Evolutionary conservation across 2,888 invertebrate species (phyloP), one percentile per base, ranked within the genome.

Genomic region (Xestia sexstrigata): DNA sequence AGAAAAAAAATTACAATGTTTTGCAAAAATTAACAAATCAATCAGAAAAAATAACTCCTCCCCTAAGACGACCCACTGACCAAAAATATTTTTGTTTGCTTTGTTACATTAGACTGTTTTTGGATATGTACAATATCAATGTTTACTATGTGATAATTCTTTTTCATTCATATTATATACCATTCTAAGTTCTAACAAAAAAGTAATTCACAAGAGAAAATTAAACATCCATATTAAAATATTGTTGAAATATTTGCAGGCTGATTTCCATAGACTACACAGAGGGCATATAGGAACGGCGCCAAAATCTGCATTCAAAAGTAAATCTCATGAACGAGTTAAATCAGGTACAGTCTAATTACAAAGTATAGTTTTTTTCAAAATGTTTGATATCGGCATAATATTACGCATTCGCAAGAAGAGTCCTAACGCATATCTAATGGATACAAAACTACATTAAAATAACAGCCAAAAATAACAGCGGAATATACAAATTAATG

Each of bases 201-300:
- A 42, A 47, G 2, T n/a, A 20, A 26, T 47, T 62, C 5, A 42
- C 6, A 68, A 5, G 17, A n/a, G 30, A 30, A 60, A 58, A 13
- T 5, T 15, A 58, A 30, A 60, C 20, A 35, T 62, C 9, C 7
- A 7, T 42, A 69, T 55, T 52, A 23, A 58, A 35, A 60, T 47
- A 23, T 60, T 30, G 13, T 72, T 74, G 0, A 63, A 73, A 80
- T 76, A 30, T 47, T 92, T 92, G 55, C 92, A 97, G 94, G 98
- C 98, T 0, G 98, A 98, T 92, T 98, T 98, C 92, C 98, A 98
- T 93, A 96, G 98, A 81, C 97, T 98, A 80, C 98, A 98, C 87
- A 98, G 98, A 68, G 98, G 98, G 0, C 98, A 98, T 90, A 97
- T 98, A 78, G 98, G 98, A 0, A 98, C 98, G 84, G 98, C 98